Evolutionary conservation across 2,113 vertebrate species (phyloP).

Genomic region (Lycaon pictus): DNA sequence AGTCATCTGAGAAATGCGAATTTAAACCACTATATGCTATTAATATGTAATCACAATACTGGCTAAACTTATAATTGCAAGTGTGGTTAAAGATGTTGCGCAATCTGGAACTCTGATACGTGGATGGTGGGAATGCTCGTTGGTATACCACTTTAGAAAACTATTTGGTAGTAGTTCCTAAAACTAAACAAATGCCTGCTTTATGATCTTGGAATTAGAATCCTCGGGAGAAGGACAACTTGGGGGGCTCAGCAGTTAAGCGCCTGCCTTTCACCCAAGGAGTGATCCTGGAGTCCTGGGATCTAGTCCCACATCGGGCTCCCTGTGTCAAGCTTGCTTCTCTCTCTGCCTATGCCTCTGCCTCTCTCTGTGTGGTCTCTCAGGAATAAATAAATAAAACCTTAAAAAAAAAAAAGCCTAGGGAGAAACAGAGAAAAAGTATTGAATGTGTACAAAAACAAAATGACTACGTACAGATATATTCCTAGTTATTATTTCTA

Average conservation of each 20-base stretch:
- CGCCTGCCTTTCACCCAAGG: too few species aligned
- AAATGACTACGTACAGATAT: neutral
- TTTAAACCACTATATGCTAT: neutral
- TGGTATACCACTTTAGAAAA: neutral
- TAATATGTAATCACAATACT: neutral
- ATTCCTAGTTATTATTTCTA: neutral
- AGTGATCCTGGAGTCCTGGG: too few species aligned
- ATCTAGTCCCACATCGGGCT: too few species aligned
- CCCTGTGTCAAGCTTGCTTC: too few species aligned
- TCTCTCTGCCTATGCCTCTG: too few species aligned
- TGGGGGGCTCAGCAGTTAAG: too few species aligned
- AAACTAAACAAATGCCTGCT: neutral
- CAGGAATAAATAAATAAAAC: too few species aligned
- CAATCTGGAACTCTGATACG: accelerated
- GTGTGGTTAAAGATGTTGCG: neutral
- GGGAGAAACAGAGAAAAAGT: neutral
- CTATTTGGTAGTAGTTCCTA: neutral
- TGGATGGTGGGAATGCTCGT: too few species aligned
- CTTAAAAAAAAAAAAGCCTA: neutral
- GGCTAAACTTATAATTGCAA: neutral
- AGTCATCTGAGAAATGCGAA: neutral
- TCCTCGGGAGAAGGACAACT: neutral
- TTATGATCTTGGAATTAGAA: neutral
- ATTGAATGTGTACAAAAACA: neutral
- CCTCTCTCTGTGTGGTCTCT: too few species aligned